Evolutionary conservation across 2,797 vertebrate genomes (phyloP).

Genomic region (Centropyge bicolor): DNA sequence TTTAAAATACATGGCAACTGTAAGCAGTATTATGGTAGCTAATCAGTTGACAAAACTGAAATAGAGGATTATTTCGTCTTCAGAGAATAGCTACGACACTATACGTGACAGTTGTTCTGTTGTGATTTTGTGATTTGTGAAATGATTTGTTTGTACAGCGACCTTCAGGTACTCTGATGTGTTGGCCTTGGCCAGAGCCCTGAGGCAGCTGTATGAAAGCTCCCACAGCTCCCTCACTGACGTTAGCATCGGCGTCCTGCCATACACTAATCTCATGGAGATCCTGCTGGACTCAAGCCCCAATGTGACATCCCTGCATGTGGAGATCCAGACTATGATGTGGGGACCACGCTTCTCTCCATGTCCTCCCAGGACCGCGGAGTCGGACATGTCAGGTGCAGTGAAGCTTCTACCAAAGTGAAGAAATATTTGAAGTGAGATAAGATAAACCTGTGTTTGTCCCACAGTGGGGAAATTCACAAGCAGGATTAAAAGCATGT

Average conservation of each 20-base stretch:
- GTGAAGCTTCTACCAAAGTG: not conserved
- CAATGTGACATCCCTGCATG: conserved; percentile 62
- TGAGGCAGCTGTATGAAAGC: conserved; percentile 70
- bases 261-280: conserved; percentile 43
- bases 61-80: not conserved
- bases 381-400: conserved; percentile 42
- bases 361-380: not conserved
- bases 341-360: not conserved
- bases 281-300: conserved; percentile 68
- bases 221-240: conserved; percentile 63
- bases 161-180: conserved; percentile 59
- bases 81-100: not conserved
- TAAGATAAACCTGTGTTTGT: no score
- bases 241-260: conserved; percentile 70
- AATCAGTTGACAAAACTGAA: not conserved
- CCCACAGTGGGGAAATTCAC: no score
- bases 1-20: not conserved
- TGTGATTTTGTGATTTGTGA: no score
- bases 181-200: conserved; percentile 60
- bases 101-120: not conserved
- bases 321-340: conserved; percentile 65
- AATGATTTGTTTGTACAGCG: conserved; percentile 57
- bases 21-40: not conserved
- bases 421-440: not conserved
- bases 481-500: not conserved